Base-by-base conservation (phyloP, 2,888 invertebrate genomes). In the Apamea sordens region DNA sequence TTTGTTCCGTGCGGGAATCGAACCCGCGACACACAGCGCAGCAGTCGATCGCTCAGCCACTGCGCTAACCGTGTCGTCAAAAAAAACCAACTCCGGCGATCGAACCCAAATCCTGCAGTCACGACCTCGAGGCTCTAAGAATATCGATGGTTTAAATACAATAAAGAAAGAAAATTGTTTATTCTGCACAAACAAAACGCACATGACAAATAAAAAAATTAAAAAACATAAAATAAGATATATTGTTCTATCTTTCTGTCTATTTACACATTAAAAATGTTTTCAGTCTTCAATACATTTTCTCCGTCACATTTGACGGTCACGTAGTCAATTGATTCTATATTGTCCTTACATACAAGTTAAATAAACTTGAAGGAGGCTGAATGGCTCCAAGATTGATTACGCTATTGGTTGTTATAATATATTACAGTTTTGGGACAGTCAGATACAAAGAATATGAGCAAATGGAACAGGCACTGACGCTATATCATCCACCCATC, bases 351-450 rank as follows among this genome's bases (percentile, higher is more conserved):
- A 83, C 61, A 83, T 71, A 82, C 74, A 90, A 90, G 86, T 89
- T 88, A 83, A 89, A 88, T 89, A 89, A 91, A 90, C 89, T 90
- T 88, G 88, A 82, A 84, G 86, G 83, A 80, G 76, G 64, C 79
- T 79, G 82, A 81, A 78, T 80, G 73, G 72, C 87, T 86, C 73
- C 80, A 90, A 91, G 92, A 92, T 92, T 91, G 91, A 92, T 92
- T 91, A 90, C 81, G 79, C 88, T 89, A 90, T 90, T 90, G 89
- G 84, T 86, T 89, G 88, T 88, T 88, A 90, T 90, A 91, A 90
- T 92, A 90, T 91, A 92, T 91, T 89, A 91, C 87, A 89, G 87
- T 93, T 91, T 90, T 89, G 88, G 89, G 88, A 90, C 86, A 84
- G 72, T 84, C 87, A 47, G 44, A 50, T 63, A 71, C 86, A 53